Evolutionary conservation across 2,797 vertebrate genomes (phyloP).

Genomic region (Ispidina lecontei): DNA sequence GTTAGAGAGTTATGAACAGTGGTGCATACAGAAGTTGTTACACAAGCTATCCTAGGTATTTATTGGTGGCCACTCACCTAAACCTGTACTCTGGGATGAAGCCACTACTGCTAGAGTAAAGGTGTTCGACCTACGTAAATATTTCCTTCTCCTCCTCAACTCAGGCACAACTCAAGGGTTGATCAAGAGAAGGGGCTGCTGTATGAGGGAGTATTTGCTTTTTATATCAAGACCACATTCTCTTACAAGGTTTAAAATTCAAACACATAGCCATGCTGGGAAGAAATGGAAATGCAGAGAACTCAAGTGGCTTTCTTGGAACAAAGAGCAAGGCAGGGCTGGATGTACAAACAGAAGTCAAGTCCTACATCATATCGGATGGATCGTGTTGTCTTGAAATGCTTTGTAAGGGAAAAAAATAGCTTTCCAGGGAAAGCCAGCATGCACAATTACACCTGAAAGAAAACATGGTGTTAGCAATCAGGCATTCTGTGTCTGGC

Average conservation of each 20-base stretch:
- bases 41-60: neutral
- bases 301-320: neutral
- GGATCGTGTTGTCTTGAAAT: neutral
- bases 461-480: neutral
- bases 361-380: neutral
- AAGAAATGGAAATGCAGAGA: neutral
- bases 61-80: neutral
- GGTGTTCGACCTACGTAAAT: neutral
- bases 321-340: neutral
- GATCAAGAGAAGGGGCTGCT: neutral
- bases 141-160: constrained; percentile 12
- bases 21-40: neutral
- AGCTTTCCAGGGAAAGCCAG: neutral
- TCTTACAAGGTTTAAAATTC: neutral
- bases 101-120: neutral
- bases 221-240: neutral
- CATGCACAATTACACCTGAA: neutral
- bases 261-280: neutral
- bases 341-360: neutral
- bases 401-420: neutral
- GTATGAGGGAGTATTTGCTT: neutral
- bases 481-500: neutral
- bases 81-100: neutral
- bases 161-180: constrained; percentile 14
- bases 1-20: neutral